Percentiles rank a stretch among this genome's conserved stretches.
Conservation (phyloP, 2,797 vertebrate species). For the Heliangelus exortis region DNA sequence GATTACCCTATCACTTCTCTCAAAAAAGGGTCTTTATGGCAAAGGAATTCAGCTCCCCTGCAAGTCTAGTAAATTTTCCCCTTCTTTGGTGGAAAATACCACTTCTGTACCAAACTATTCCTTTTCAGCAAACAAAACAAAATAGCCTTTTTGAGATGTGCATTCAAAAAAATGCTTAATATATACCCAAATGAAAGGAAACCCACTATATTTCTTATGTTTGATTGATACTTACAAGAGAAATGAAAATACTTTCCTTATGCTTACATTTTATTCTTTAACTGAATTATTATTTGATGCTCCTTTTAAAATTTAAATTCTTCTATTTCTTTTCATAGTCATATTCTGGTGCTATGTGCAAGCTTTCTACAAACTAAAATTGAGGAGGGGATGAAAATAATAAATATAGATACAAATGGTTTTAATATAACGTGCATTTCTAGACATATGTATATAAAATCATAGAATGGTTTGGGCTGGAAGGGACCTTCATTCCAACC, state of each 20-base stretch:
- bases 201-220: neutral
- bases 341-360: neutral
- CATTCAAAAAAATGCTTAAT: neutral
- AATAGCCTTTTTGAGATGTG: neutral
- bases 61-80: neutral
- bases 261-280: neutral
- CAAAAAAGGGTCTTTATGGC: neutral
- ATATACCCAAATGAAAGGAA: neutral
- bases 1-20: conserved; percentile 43
- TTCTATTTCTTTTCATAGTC: neutral
- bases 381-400: neutral
- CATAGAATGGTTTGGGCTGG: too few species aligned
- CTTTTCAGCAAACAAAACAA: neutral
- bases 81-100: neutral
- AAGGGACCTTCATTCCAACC: too few species aligned
- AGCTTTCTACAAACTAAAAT: conserved; percentile 16
- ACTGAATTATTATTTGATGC: neutral
- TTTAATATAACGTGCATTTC: neutral
- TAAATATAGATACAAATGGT: neutral
- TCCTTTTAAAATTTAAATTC: neutral
- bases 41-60: neutral
- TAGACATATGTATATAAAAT: too few species aligned
- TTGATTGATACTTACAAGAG: neutral
- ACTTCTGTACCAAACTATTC: neutral
- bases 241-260: neutral